These are phyloP conservation scores for Oreochromis aureus DNA, from an alignment of 2,113 vertebrate genomes.

Conservation along the genomic window DNA sequence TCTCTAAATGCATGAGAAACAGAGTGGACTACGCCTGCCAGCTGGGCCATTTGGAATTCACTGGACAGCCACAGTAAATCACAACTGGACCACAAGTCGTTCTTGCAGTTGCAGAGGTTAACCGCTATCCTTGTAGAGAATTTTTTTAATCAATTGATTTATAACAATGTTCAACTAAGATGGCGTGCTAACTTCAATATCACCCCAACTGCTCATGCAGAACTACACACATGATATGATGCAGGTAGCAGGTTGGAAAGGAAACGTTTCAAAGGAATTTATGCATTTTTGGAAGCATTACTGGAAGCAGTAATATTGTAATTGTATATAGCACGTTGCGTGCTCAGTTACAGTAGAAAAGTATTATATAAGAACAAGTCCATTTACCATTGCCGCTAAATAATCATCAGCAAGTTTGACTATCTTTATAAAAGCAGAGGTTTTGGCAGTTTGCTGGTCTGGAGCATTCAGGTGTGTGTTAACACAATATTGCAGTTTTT, in stretches of 20 bases:
- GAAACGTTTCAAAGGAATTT: background rate
- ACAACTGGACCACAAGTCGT: background rate
- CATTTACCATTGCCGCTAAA: background rate
- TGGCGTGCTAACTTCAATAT: background rate
- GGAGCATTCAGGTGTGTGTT: background rate
- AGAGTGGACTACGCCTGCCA: background rate
- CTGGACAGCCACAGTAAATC: background rate
- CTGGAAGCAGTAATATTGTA: background rate
- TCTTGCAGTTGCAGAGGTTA: background rate
- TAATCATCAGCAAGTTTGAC: background rate
- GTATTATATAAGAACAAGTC: background rate
- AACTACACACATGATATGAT: background rate
- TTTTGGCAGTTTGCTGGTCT: background rate
- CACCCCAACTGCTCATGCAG: background rate
- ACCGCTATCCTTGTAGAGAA: background rate
- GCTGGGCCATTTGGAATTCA: constrained; percentile 1
- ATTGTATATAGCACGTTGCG: background rate
- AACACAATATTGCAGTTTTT: background rate
- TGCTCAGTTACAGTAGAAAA: background rate
- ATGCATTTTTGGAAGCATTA: background rate
- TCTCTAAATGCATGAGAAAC: background rate
- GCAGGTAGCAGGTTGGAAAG: background rate
- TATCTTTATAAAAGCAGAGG: background rate
- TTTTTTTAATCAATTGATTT: background rate
- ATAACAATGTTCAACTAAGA: background rate